Percentiles rank a stretch among this genome's conserved stretches.
phyloP scores from a whole-genome alignment of 1,140 invertebrate species.

The Lepidurus arcticus region DNA sequence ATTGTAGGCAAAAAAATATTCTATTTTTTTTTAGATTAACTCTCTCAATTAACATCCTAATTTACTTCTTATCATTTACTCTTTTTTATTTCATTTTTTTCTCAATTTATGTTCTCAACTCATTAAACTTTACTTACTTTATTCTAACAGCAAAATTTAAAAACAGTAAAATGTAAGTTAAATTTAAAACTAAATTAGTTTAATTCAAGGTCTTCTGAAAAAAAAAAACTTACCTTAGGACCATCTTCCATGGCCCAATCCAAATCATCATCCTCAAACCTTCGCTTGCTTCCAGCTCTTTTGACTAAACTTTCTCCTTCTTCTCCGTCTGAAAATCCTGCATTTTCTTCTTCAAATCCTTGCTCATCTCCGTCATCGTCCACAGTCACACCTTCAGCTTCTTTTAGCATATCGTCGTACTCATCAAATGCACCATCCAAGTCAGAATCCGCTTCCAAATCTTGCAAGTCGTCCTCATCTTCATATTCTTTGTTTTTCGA shows the following conservation, averaged over 20 bases:
- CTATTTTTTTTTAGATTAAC: not conserved
- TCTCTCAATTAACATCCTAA: not conserved
- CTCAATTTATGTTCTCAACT: too few relatives aligned
- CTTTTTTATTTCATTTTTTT: too few relatives aligned
- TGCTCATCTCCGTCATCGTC: conserved; percentile 34
- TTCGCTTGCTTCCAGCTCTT: not conserved
- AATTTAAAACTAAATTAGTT: too few relatives aligned
- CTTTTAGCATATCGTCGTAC: conserved; percentile 57
- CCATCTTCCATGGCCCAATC: conserved; percentile 31
- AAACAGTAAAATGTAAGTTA: too few relatives aligned
- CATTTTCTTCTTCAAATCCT: conserved; percentile 36
- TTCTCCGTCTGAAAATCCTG: conserved; percentile 34
- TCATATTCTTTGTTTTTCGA: conserved; percentile 61
- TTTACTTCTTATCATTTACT: not conserved
- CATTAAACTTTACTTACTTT: too few relatives aligned
- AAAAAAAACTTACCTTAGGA: conserved; percentile 31
- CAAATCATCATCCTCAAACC: conserved; percentile 10
- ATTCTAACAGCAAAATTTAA: too few relatives aligned
- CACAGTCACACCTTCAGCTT: conserved; percentile 38
- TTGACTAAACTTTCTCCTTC: not conserved
- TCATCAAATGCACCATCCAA: conserved; percentile 41
- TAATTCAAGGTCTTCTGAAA: not conserved
- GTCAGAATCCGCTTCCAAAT: conserved; percentile 41
- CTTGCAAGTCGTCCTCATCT: conserved; percentile 42
- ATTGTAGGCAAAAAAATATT: conserved; percentile 19